Conservation (phyloP, 2,113 vertebrate species). For the Colinus virginianus region DNA sequence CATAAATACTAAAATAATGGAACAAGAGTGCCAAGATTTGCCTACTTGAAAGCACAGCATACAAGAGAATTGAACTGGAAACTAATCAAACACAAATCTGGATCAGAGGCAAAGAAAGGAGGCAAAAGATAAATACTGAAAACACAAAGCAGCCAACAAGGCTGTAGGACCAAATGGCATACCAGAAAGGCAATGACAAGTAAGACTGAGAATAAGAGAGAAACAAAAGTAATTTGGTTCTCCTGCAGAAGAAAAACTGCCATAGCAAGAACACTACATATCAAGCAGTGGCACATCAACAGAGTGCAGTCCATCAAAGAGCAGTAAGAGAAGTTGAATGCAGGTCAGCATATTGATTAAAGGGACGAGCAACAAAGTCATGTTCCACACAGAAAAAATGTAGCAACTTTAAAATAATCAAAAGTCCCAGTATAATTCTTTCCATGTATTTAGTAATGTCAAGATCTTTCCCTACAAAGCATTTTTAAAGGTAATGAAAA, state of each 20-base stretch:
- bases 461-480: background rate
- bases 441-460: background rate
- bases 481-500: background rate
- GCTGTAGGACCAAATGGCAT: background rate
- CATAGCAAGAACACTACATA: fast-evolving
- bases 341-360: background rate
- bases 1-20: background rate
- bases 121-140: background rate
- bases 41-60: background rate
- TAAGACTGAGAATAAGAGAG: background rate
- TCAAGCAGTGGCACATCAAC: background rate
- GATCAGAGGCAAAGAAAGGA: background rate
- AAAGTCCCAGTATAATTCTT: background rate
- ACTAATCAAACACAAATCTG: background rate
- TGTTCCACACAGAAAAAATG: background rate
- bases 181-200: fast-evolving
- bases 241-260: background rate
- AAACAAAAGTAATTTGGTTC: background rate
- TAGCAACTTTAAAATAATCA: background rate
- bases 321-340: fast-evolving
- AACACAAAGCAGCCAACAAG: background rate
- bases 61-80: background rate
- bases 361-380: background rate
- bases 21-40: background rate
- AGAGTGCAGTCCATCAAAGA: no score